phyloP scores from a whole-genome alignment of 2,888 invertebrate species.

The Chymomyza procnemis region DNA sequence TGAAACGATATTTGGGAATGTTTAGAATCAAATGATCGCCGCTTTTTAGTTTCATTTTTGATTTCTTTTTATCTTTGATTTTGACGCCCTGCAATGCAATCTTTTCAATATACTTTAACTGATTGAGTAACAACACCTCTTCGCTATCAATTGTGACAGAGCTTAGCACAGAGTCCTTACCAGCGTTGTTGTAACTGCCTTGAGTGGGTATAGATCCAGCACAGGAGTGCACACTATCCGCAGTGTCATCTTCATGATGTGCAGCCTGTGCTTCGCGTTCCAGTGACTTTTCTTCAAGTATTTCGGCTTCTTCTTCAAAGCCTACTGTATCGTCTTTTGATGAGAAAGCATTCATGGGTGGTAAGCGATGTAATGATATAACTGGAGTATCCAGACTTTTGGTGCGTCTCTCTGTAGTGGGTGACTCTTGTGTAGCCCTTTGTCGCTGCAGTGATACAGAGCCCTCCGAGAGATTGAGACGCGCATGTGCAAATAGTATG shows the following conservation, averaged over 20 bases:
- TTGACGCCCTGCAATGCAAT: conserved; percentile 78
- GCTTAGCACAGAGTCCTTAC: conserved; percentile 77
- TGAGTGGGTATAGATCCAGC: conserved; percentile 78
- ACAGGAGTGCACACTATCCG: conserved; percentile 77
- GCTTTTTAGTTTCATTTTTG: conserved; percentile 77
- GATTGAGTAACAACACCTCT: conserved; percentile 81
- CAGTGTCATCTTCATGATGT: conserved; percentile 81
- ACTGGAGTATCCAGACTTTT: conserved; percentile 92
- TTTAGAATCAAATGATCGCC: conserved; percentile 78
- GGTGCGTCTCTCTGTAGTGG: conserved; percentile 86
- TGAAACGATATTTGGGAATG: conserved; percentile 78
- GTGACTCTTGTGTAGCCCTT: conserved; percentile 86
- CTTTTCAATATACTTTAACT: conserved; percentile 79
- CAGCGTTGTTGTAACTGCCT: conserved; percentile 59
- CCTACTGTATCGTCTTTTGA: conserved; percentile 93
- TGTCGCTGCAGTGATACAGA: conserved; percentile 87
- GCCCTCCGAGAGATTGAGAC: conserved; percentile 90
- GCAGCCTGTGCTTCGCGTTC: conserved; percentile 74
- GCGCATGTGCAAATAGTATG: conserved; percentile 87
- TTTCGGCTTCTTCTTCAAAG: conserved; percentile 84
- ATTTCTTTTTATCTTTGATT: conserved; percentile 78
- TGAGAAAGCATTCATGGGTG: conserved; percentile 91
- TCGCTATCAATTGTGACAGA: conserved; percentile 81
- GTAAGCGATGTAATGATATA: conserved; percentile 87
- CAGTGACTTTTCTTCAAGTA: conserved; percentile 82